Conservation (phyloP, 2,113 vertebrate species). For the Tichodroma muraria region DNA sequence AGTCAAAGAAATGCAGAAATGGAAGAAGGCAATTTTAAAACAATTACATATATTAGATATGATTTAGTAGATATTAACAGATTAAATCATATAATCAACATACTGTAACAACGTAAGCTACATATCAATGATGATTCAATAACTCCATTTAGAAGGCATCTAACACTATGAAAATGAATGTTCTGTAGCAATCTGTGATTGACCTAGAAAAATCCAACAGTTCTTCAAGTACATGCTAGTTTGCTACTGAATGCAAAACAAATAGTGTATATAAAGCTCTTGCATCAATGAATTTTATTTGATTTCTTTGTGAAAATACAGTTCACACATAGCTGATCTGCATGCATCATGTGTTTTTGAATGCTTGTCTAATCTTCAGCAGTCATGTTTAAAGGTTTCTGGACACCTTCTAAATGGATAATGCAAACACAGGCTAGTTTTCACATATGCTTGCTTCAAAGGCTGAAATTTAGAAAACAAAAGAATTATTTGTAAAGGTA, state of each 20-base stretch:
- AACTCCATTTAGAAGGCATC: not conserved
- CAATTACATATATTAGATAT: not conserved
- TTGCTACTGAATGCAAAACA: not conserved
- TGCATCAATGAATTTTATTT: not conserved
- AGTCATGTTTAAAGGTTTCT: not conserved
- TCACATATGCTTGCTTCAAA: not conserved
- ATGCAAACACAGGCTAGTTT: not conserved
- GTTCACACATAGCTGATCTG: not conserved
- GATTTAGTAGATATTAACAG: too few relatives aligned
- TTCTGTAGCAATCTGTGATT: not conserved
- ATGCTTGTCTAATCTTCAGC: not conserved
- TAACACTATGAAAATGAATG: not conserved
- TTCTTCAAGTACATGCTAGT: not conserved
- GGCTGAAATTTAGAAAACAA: not conserved
- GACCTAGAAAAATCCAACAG: not conserved
- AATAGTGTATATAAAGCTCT: not conserved
- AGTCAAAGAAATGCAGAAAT: not conserved
- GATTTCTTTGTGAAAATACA: slow-evolving; percentile 8
- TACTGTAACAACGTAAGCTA: not conserved
- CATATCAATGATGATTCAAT: not conserved
- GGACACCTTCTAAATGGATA: slow-evolving; percentile 5
- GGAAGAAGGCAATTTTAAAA: not conserved
- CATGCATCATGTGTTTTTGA: not conserved
- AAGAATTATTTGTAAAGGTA: not conserved
- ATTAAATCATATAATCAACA: not conserved